Evolutionary conservation across 1,140 invertebrate species (phyloP), one percentile per base, ranked within the genome.

Genomic region (Trichonephila clavipes): DNA sequence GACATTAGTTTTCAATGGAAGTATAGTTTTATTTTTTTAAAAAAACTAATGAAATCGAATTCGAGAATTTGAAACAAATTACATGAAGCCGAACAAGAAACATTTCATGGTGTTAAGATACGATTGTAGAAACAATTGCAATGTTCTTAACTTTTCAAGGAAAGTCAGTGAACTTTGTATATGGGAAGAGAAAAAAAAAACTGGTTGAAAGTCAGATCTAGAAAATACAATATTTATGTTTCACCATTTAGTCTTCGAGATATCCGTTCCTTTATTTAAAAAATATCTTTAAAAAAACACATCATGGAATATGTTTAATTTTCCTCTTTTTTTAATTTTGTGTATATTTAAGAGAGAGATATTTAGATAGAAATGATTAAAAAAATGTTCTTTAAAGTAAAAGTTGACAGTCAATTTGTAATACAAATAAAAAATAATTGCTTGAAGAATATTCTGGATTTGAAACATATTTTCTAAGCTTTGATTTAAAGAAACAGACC

Each of bases 1-100:
- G 88, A 89, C 88, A 3, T 85, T 16, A 40, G 40, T 58, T 40
- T 51, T 19, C 28, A 87, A 61, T 61, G 44, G 44, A 87, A n/a
- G 24, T 64, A 40, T 64, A 66, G 8, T 19, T 58, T 66, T 66
- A 19, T 18, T 40, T n/a, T 40, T 34, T 88, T 51, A 51, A 51
- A 28, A 34, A 44, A 89, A 16, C 0, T 40, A 40, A 40, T 44
- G 12, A 77, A 77, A 89, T 14, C 7, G n/a, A 72, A 58, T 72
- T 58, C 82, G 34, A 77, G 10, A 34, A 18, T 28, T 6, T 14
- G 14, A 72, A 28, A 34, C n/a, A 28, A 77, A 77, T 19, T 5
- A 64, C 0, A 64, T 64, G 62, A 40, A 77, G 7, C 14, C 28
- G 72, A 19, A 77, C 7, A 18, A 77, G 5, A 64, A 64, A 64